These are phyloP conservation scores for Larimichthys polyactis DNA, from an alignment of 2,113 vertebrate species.

Conservation along the genomic window DNA sequence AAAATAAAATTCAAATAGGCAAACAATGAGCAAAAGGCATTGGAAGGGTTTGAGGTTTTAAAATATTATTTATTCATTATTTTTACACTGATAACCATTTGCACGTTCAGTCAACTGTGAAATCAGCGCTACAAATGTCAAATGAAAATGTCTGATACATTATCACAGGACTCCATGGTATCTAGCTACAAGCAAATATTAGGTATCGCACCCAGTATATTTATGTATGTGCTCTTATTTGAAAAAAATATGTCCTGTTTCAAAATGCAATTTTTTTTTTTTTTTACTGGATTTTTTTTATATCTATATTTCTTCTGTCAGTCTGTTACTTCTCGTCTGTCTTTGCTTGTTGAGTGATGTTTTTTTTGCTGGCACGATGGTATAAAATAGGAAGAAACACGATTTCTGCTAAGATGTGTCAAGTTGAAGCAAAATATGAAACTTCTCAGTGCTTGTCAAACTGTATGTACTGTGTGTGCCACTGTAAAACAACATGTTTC, in stretches of 20 bases:
- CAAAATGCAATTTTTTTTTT: constrained; percentile 34
- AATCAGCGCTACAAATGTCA: constrained; percentile 51
- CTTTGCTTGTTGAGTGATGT: constrained; percentile 48
- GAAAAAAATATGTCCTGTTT: constrained; percentile 32
- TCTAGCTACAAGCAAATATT: constrained; percentile 36
- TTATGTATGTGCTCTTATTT: constrained; percentile 9
- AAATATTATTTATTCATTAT: constrained; percentile 35
- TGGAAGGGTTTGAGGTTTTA: constrained; percentile 21
- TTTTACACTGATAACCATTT: constrained; percentile 41
- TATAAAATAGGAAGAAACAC: constrained; percentile 21
- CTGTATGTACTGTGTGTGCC: constrained; percentile 26
- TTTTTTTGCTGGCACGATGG: constrained; percentile 43
- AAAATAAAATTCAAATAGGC: constrained; percentile 32
- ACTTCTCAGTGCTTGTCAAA: constrained; percentile 54
- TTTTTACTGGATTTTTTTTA: constrained; percentile 61
- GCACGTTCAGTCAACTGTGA: constrained; percentile 41
- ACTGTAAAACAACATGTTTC: constrained; percentile 38
- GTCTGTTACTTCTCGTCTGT: constrained; percentile 15
- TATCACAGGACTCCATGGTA: constrained; percentile 36
- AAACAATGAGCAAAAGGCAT: constrained; percentile 7
- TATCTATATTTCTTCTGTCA: constrained; percentile 14
- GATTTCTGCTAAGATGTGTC: constrained; percentile 5
- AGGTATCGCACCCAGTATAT: constrained; percentile 25
- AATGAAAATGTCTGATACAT: constrained; percentile 39
- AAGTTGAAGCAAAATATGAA: constrained; percentile 31